Evolutionary conservation across 2,113 vertebrate species (phyloP).

Genomic region (Pristiophorus japonicus): DNA sequence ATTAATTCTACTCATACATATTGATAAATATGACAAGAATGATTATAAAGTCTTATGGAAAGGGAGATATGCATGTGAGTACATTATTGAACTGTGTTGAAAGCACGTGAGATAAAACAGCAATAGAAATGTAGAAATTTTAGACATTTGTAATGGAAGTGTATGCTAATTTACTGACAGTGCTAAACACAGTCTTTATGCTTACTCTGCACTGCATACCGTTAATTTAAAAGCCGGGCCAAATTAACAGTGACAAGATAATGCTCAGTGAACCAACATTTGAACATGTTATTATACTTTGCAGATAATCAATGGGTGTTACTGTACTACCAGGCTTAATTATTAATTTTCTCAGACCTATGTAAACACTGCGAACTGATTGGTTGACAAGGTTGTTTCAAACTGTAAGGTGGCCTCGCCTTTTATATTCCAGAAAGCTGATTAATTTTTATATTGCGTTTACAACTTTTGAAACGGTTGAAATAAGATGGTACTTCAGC

Average conservation of each 20-base stretch:
- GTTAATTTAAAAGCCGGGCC: not conserved
- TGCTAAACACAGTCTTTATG: not conserved
- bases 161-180: not conserved
- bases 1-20: not conserved
- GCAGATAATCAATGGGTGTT: not conserved
- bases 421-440: not conserved
- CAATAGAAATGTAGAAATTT: not conserved
- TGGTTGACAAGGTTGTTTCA: not conserved
- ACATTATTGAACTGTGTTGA: not conserved
- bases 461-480: not conserved
- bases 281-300: slow-evolving; percentile 18
- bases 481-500: not conserved
- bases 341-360: not conserved
- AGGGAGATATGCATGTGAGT: not conserved
- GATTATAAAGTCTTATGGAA: not conserved
- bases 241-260: slow-evolving; percentile 13
- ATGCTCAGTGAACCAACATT: not conserved
- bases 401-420: not conserved
- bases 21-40: not conserved
- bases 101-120: not conserved
- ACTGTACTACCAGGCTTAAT: not conserved
- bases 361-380: not conserved
- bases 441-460: not conserved
- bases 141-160: not conserved
- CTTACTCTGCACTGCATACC: not conserved